Base-by-base conservation (phyloP, 2,113 vertebrate genomes). In the Serranochromis macrocephalus region DNA sequence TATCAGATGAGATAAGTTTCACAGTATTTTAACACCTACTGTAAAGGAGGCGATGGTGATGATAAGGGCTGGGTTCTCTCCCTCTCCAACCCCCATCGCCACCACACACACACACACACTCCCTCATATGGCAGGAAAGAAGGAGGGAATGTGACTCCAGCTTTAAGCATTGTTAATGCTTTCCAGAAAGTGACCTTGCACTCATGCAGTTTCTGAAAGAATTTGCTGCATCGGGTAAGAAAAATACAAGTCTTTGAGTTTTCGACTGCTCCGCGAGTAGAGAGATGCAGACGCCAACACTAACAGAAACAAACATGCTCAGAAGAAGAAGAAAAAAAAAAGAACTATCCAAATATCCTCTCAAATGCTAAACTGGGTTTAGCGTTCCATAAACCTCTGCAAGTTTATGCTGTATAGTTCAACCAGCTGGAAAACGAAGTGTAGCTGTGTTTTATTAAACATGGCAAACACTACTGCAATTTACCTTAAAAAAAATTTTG, bases 1-100 rank as follows among this genome's bases (percentile, higher is more conserved):
- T 92, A 96, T 95, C 94, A 95, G 95, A 96, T 96, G 80, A 94
- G 94, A 96, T 94, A 95, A 93, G 88, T 90, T 90, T 93, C 90
- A 95, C 93, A 78, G 88, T 26, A 21, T 88, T 95, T 96, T 95
- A 94, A 96, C 96, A 95, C 96, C 94, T 96, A 94, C 93, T 91
- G 94, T 88, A 75, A 17, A 91, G 91, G 47, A 95, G 83, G 88
- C 17, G 24, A 86, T 71, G 78, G 71, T 79, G 91, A 95, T 94
- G 92, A 95, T 95, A 95, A 96, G 53, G 58, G 7, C 66, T 16
- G 29, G 9, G 54, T 82, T 71, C 81, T 85, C 83, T 90, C 89
- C 51, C 31, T 19, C 26, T 9, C 5, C 42, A 11, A 21, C 84
- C 83, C 45, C 81, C 36, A 63, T 19, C 2, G 2, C 16, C 31